Evolutionary conservation across 2,113 vertebrate species (phyloP), one percentile per base, ranked within the genome.

Genomic region (Paedocypris sp.): DNA sequence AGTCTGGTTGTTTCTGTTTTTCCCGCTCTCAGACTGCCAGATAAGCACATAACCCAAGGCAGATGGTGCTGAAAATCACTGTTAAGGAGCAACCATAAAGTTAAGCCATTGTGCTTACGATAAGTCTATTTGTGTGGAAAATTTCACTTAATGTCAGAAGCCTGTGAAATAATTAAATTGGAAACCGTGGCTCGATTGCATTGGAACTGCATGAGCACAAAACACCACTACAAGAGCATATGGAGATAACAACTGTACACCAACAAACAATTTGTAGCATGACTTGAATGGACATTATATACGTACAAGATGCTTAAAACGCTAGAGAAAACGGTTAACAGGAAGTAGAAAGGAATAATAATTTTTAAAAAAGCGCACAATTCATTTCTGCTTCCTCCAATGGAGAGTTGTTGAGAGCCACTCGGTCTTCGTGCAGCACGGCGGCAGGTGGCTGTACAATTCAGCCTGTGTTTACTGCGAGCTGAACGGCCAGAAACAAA

Each of bases 371-470:
- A n/a, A n/a, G n/a, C 57, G 51, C 33, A 67, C 53, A 25, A 69
- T 35, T 15, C 32, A 43, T 49, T 54, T 43, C 38, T 41, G n/a
- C 45, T 38, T 71, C 43, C 52, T 67, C 46, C 64, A 63, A 63
- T 71, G 60, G 67, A 59, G 64, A 47, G 47, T 60, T 64, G 60
- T 56, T 49, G 18, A 49, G 43, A 60, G 66, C 60, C 54, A 64
- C 54, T 67, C 67, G 69, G 65, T 71, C 23, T 32, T 60, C 32
- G 69, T 67, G 60, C 69, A 64, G 60, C 54, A 67, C 69, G 60
- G 69, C 64, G 57, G 69, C 69, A 72, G 69, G 69, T 72, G 69
- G 69, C 65, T 22, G 53, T 60, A 72, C 65, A 69, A 65, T 69
- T 60, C 56, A 68, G 61, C 46, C 61, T 64, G 69, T 65, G 65